Evolutionary conservation across 2,113 vertebrate genomes (phyloP).

Genomic region (Martes martes): DNA sequence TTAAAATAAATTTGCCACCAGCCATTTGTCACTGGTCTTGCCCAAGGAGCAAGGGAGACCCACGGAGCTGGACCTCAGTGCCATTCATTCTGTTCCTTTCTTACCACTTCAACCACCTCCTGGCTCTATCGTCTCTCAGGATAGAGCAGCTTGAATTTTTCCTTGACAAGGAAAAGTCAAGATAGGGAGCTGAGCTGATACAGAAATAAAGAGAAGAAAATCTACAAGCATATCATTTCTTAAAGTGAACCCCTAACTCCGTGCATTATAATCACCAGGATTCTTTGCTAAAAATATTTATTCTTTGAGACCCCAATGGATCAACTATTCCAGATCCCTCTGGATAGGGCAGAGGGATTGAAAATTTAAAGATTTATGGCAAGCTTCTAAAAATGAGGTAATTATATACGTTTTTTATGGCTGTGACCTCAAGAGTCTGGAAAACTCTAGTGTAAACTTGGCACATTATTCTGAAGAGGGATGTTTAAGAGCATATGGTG

Average conservation of each 20-base stretch:
- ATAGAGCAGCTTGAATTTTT: neutral
- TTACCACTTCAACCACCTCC: neutral
- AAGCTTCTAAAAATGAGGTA: neutral
- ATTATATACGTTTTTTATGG: neutral
- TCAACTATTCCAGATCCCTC: neutral
- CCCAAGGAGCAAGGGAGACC: neutral
- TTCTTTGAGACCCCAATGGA: neutral
- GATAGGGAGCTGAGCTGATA: neutral
- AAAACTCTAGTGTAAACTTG: neutral
- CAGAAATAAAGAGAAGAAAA: neutral
- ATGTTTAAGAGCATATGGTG: neutral
- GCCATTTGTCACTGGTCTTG: neutral
- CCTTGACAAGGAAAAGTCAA: neutral
- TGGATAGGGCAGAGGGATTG: neutral
- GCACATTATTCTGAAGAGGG: neutral
- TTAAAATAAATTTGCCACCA: neutral
- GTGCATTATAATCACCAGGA: neutral
- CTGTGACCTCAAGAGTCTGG: neutral
- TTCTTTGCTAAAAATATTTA: neutral
- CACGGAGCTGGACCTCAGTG: accelerated
- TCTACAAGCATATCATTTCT: neutral
- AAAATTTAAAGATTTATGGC: neutral
- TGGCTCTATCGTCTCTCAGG: neutral
- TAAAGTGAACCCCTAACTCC: neutral
- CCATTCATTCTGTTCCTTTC: neutral